Evolutionary conservation across 2,888 invertebrate species (phyloP).

Genomic region (Epistrophe grossulariae): DNA sequence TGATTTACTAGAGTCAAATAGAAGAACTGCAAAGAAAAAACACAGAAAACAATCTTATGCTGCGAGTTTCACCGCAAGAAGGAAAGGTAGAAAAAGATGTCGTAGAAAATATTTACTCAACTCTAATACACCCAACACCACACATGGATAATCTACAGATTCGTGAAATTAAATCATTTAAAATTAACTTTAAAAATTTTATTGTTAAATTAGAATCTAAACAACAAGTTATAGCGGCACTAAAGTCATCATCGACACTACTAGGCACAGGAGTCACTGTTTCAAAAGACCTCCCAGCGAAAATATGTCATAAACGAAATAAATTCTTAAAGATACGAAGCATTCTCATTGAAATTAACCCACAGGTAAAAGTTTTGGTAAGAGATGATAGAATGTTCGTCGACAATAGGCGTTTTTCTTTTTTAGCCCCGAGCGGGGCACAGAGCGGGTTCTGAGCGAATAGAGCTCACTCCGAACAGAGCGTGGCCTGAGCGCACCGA

Average conservation of each 20-base stretch:
- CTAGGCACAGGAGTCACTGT: background rate
- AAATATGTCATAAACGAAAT: background rate
- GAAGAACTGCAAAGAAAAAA: background rate
- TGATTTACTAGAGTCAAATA: background rate
- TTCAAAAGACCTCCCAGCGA: conserved; percentile 1
- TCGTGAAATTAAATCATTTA: background rate
- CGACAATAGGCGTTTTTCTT: too few species aligned
- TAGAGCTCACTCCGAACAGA: too few species aligned
- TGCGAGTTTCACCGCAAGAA: background rate
- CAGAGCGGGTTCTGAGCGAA: too few species aligned
- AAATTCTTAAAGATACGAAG: background rate
- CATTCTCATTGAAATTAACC: background rate
- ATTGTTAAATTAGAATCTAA: too few species aligned
- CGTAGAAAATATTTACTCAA: background rate
- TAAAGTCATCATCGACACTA: background rate
- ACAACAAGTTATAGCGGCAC: background rate
- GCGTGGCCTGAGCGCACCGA: too few species aligned
- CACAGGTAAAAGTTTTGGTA: too few species aligned
- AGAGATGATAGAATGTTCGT: background rate
- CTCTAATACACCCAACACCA: background rate
- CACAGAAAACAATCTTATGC: background rate
- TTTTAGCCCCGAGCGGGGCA: too few species aligned
- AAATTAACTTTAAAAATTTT: too few species aligned
- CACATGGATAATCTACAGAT: background rate
- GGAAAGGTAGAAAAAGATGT: background rate